These are phyloP conservation scores for Mactra quadrangularis DNA, from an alignment of 1,140 invertebrate species.

Conservation along the genomic window DNA sequence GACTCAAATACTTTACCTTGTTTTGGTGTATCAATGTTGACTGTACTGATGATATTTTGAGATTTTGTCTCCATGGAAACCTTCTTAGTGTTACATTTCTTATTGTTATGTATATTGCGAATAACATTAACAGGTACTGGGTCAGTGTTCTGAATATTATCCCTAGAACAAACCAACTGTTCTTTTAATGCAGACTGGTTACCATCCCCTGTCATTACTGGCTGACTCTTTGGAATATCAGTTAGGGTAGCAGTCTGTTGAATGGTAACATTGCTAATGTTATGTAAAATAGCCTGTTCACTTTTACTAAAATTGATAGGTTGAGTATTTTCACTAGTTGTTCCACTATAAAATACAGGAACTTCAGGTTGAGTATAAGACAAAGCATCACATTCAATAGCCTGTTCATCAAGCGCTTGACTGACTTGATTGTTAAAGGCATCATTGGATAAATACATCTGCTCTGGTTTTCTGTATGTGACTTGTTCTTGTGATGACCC, in stretches of 20 bases:
- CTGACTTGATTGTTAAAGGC: constrained; percentile 3
- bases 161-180: background rate
- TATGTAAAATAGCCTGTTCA: constrained; percentile 9
- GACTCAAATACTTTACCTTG: background rate
- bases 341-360: background rate
- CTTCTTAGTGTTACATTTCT: too few species aligned
- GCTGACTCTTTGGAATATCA: background rate
- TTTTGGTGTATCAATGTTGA: background rate
- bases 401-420: background rate
- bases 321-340: constrained; percentile 15
- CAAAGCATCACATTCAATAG: background rate
- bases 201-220: background rate
- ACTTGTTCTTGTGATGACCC: background rate
- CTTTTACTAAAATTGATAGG: constrained; percentile 36
- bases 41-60: background rate
- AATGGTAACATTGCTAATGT: constrained; percentile 8
- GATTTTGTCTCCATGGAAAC: background rate
- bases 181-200: constrained; percentile 5
- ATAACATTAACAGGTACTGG: background rate
- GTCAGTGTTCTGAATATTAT: background rate
- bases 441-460: background rate
- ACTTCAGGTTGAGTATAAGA: background rate
- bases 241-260: constrained; percentile 14
- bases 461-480: background rate
- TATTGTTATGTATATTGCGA: background rate